phyloP scores from a whole-genome alignment of 2,888 invertebrate species.

The Nomada fucata region DNA sequence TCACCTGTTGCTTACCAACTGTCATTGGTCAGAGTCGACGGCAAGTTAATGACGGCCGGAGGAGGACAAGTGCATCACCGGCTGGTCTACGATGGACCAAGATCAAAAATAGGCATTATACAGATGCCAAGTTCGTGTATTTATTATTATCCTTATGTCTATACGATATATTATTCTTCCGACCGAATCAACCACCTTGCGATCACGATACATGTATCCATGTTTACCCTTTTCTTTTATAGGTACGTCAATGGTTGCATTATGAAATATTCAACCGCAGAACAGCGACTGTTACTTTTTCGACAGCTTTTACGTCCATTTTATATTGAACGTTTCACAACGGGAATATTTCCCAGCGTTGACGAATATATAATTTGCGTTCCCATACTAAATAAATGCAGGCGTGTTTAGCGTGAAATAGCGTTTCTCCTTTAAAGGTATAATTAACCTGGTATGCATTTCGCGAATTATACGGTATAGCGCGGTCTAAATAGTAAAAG shows the following conservation, averaged over 20 bases:
- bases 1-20: slow-evolving; percentile 80
- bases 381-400: not conserved
- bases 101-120: slow-evolving; percentile 25
- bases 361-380: not conserved
- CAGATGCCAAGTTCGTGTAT: slow-evolving; percentile 10
- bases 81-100: slow-evolving; percentile 53
- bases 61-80: slow-evolving; percentile 61
- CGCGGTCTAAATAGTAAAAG: not conserved
- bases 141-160: not conserved
- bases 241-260: not conserved
- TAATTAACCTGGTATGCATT: not conserved
- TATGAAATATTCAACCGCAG: not conserved
- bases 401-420: not conserved
- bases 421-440: not conserved
- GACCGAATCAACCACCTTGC: not conserved
- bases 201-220: slow-evolving; percentile 25
- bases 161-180: not conserved
- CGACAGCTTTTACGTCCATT: not conserved
- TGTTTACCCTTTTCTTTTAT: slow-evolving; percentile 28
- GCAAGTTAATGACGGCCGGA: slow-evolving; percentile 69
- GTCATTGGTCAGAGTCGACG: slow-evolving; percentile 75
- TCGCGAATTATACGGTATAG: not conserved
- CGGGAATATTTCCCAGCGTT: not conserved
- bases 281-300: not conserved
- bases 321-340: not conserved